These are phyloP conservation scores for Vanessa cardui DNA, from an alignment of 2,888 invertebrate species.

Conservation along the genomic window DNA sequence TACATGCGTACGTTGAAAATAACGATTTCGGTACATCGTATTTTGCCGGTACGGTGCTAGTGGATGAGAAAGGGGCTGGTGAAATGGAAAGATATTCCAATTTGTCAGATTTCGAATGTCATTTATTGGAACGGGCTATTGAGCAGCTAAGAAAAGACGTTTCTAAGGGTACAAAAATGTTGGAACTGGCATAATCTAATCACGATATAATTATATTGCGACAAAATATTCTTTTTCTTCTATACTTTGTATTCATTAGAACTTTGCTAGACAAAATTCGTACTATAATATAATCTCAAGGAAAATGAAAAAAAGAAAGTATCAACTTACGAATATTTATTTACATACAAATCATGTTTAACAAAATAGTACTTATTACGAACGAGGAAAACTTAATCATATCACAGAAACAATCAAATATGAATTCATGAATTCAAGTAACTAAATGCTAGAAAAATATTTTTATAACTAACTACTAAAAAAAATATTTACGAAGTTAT, in stretches of 20 bases:
- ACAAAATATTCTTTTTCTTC: no score
- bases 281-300: neutral
- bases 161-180: constrained; percentile 54
- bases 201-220: neutral
- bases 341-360: constrained; percentile 57
- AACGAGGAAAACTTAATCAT: constrained; percentile 64
- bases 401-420: constrained; percentile 64
- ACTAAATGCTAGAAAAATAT: constrained; percentile 5
- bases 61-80: constrained; percentile 53
- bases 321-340: constrained; percentile 69
- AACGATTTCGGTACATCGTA: constrained; percentile 68
- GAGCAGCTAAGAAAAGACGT: constrained; percentile 60
- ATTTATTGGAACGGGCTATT: constrained; percentile 59
- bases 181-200: constrained; percentile 52
- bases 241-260: no score
- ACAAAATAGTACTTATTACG: constrained; percentile 57
- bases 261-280: neutral
- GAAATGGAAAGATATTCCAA: constrained; percentile 59
- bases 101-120: constrained; percentile 57
- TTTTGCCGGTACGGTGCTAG: constrained; percentile 59
- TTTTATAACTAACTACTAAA: constrained; percentile 12
- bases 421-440: constrained; percentile 22
- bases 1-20: constrained; percentile 64
- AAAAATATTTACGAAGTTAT: constrained; percentile 20
- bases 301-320: constrained; percentile 42